Percentiles rank a stretch among this genome's conserved stretches.
These are phyloP conservation scores for Littorina saxatilis DNA, from an alignment of 1,140 invertebrate genomes.

Conservation along the genomic window DNA sequence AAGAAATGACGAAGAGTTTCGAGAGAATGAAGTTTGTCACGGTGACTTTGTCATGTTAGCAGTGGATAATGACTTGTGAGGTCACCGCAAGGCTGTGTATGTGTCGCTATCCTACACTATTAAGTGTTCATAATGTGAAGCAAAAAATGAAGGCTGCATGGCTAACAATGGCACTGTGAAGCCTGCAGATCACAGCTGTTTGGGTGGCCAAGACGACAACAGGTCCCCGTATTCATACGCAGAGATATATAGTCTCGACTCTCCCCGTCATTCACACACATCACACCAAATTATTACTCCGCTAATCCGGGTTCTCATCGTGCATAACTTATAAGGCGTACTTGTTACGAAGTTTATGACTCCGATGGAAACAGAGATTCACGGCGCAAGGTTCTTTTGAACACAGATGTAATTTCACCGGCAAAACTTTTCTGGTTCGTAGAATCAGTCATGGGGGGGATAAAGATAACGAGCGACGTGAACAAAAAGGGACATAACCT, in stretches of 20 bases:
- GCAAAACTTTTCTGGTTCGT: background rate
- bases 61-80: too few relatives aligned
- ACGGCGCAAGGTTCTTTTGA: background rate
- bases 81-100: too few relatives aligned
- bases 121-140: too few relatives aligned
- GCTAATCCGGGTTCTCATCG: background rate
- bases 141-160: too few relatives aligned
- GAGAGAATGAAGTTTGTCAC: too few relatives aligned
- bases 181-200: background rate
- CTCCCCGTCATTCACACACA: background rate
- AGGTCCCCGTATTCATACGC: background rate
- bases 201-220: background rate
- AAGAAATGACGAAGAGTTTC: too few relatives aligned
- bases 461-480: too few relatives aligned
- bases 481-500: background rate
- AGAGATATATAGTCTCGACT: background rate
- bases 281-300: background rate
- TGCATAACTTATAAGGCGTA: background rate
- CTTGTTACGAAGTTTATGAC: constrained; percentile 6
- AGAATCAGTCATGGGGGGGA: too few relatives aligned
- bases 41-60: too few relatives aligned
- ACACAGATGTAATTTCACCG: constrained; percentile 17
- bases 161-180: too few relatives aligned
- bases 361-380: constrained; percentile 3
- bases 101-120: too few relatives aligned